Percentiles rank a stretch among this genome's conserved stretches.
phyloP scores from a whole-genome alignment of 2,888 invertebrate species.

The Drosophila melanosoma region DNA sequence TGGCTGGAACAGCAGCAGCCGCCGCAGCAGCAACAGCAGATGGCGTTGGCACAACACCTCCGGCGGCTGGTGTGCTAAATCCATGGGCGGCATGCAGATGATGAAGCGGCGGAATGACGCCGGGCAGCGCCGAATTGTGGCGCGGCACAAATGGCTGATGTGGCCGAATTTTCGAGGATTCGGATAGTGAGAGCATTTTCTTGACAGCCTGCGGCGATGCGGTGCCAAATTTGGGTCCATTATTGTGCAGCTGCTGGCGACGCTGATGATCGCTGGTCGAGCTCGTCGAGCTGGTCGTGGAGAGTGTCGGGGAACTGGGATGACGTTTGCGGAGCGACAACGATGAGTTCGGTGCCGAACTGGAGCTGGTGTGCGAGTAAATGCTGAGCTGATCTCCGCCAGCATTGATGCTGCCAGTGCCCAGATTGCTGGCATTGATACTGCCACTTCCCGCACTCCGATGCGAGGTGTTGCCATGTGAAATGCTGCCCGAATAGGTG shows the following conservation, averaged over 20 bases:
- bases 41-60: conserved; percentile 37
- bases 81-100: conserved; percentile 76
- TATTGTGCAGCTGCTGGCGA: conserved; percentile 73
- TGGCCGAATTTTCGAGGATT: conserved; percentile 94
- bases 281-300: conserved; percentile 96
- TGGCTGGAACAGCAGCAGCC: conserved; percentile 31
- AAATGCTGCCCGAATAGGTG: conserved; percentile 78
- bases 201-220: conserved; percentile 98
- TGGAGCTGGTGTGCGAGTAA: conserved; percentile 83
- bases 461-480: conserved; percentile 68
- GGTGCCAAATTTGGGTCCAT: conserved; percentile 89
- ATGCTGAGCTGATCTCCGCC: conserved; percentile 86
- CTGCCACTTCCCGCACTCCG: conserved; percentile 72
- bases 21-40: conserved; percentile 35
- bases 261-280: conserved; percentile 87
- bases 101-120: conserved; percentile 86
- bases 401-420: conserved; percentile 74
- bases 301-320: conserved; percentile 96
- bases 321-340: conserved; percentile 90
- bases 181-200: conserved; percentile 96
- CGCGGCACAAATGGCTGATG: conserved; percentile 90
- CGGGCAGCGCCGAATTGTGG: conserved; percentile 85
- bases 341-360: conserved; percentile 86
- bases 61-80: conserved; percentile 56
- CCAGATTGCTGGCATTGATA: conserved; percentile 70